phyloP scores from a whole-genome alignment of 2,797 vertebrate species.

The Gadopsis marmoratus region DNA sequence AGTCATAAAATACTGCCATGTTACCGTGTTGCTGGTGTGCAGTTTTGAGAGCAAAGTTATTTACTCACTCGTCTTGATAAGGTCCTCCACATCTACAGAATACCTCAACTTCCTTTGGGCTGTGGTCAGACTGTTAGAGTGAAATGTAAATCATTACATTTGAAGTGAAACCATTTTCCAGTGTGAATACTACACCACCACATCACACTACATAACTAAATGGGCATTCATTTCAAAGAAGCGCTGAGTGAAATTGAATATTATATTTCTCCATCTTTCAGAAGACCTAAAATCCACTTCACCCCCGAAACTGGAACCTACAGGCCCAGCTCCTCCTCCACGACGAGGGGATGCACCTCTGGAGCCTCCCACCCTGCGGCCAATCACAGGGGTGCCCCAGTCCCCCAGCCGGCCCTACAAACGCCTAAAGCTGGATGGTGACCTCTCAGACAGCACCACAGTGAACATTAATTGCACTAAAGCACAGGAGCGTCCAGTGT shows the following conservation, averaged over 20 bases:
- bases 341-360: conserved; percentile 89
- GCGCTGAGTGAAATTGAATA: conserved; percentile 25
- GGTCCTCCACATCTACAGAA: conserved; percentile 61
- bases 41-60: conserved; percentile 71
- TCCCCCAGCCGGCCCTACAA: conserved; percentile 85
- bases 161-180: conserved; percentile 73
- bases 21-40: conserved; percentile 66
- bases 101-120: conserved; percentile 45
- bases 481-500: conserved; percentile 63
- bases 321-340: conserved; percentile 90
- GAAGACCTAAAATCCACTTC: conserved; percentile 92
- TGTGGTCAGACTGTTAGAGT: conserved; percentile 53
- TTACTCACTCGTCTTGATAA: conserved; percentile 59
- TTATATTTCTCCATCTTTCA: conserved; percentile 72
- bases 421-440: conserved; percentile 85
- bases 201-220: conserved; percentile 77
- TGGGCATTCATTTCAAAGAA: conserved; percentile 50
- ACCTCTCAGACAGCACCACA: conserved; percentile 77
- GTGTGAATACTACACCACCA: conserved; percentile 74
- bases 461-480: conserved; percentile 80
- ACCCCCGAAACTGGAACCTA: conserved; percentile 95
- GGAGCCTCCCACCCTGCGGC: conserved; percentile 94
- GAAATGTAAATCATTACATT: conserved; percentile 55
- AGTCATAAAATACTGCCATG: conserved; percentile 55
- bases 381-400: conserved; percentile 89